Evolutionary conservation across 2,113 vertebrate genomes (phyloP).

Genomic region (Laticauda laticaudata): DNA sequence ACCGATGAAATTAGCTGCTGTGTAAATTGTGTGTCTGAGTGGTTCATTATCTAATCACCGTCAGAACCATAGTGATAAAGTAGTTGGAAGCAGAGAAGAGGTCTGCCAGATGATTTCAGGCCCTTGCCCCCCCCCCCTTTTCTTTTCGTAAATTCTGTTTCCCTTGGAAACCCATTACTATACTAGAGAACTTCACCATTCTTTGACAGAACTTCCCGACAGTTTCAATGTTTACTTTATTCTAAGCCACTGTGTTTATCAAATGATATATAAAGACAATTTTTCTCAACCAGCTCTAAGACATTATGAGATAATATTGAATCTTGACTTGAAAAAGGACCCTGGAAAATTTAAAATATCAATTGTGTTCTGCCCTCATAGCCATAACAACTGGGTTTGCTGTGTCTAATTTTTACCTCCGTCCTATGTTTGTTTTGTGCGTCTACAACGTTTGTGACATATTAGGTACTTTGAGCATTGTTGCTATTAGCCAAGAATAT

Average conservation of each 20-base stretch:
- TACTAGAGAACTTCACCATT: conserved; percentile 71
- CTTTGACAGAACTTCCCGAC: conserved; percentile 63
- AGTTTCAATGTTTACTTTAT: conserved; percentile 54
- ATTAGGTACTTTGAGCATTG: neutral
- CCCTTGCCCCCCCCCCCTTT: conserved; percentile 34
- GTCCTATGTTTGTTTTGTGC: neutral
- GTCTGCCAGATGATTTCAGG: conserved; percentile 82
- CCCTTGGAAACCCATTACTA: conserved; percentile 77
- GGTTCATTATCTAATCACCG: conserved; percentile 98
- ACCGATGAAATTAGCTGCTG: conserved; percentile 87
- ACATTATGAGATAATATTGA: conserved; percentile 4
- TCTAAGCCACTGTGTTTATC: conserved; percentile 35
- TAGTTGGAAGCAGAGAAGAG: conserved; percentile 86
- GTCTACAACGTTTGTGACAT: neutral
- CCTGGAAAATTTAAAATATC: conserved; percentile 24
- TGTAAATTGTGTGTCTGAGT: conserved; percentile 93
- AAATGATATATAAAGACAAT: conserved; percentile 24
- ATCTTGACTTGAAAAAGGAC: neutral
- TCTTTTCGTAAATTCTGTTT: conserved; percentile 69
- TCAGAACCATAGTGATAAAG: conserved; percentile 87
- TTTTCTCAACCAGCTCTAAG: conserved; percentile 29
- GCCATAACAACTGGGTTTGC: neutral
- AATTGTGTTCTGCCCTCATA: neutral
- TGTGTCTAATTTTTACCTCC: neutral
- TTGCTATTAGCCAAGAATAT: neutral